These are phyloP conservation scores for Gobiocypris rarus DNA, from an alignment of 2,113 vertebrate species.

Conservation along the genomic window DNA sequence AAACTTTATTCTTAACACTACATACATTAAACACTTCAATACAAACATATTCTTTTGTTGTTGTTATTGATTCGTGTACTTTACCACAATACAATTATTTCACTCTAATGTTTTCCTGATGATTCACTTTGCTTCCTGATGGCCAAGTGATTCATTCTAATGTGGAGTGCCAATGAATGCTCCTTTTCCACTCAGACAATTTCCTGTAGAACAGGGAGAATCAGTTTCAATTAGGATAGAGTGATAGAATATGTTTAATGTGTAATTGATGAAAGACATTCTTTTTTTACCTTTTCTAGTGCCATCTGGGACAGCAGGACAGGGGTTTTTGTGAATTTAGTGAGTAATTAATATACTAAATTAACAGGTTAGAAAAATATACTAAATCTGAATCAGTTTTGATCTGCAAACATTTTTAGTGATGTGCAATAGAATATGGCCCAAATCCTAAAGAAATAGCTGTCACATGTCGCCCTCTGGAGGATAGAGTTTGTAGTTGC, in stretches of 20 bases:
- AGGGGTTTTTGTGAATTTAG: neutral
- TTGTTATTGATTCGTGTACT: neutral
- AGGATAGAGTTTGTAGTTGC: constrained; percentile 12
- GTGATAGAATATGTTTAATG: constrained; percentile 21
- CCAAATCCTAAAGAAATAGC: neutral
- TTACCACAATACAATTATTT: neutral
- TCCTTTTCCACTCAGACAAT: neutral
- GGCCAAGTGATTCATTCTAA: constrained; percentile 12
- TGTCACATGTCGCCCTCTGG: constrained; percentile 20
- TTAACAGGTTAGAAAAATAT: too few species aligned
- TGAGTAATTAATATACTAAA: neutral
- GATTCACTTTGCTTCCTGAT: neutral
- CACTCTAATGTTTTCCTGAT: neutral
- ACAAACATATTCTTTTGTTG: neutral
- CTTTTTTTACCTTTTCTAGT: neutral
- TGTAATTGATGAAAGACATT: neutral
- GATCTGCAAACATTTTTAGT: neutral
- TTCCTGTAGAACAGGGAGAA: constrained; percentile 27
- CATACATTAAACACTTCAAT: neutral
- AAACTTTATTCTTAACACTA: neutral
- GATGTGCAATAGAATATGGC: neutral
- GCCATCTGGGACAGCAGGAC: constrained; percentile 3
- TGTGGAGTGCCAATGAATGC: neutral
- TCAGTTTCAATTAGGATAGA: neutral
- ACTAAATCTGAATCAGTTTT: neutral